These are phyloP conservation scores for Cassiopea andromeda DNA, from an alignment of 30 jellyfish, hydroid and myxozoan genomes.

Conservation along the genomic window DNA sequence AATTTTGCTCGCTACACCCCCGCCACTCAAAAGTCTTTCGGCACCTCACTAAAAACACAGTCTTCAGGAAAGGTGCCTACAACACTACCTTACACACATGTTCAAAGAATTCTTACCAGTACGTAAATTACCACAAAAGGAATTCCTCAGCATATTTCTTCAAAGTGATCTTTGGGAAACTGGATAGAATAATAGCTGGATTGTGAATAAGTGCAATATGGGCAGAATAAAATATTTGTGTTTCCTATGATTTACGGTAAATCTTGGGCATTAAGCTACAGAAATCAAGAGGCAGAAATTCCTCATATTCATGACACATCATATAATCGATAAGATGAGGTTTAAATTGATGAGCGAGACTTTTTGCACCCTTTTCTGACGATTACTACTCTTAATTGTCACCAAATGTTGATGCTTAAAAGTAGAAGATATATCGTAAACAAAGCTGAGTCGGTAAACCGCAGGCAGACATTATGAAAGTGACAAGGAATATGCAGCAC, in stretches of 20 bases:
- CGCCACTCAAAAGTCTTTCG: too few species aligned
- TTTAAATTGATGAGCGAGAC: not conserved
- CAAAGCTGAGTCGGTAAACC: not conserved
- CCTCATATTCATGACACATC: not conserved
- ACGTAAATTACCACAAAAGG: too few species aligned
- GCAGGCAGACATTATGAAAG: not conserved
- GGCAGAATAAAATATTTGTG: not conserved
- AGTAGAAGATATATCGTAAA: not conserved
- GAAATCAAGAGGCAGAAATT: not conserved
- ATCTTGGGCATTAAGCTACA: not conserved
- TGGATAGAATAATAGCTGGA: not conserved
- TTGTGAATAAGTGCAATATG: not conserved
- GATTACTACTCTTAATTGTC: not conserved
- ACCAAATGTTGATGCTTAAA: not conserved
- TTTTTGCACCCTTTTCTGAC: not conserved
- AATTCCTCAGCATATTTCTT: too few species aligned
- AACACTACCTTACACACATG: too few species aligned
- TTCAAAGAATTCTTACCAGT: too few species aligned
- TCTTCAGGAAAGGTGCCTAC: too few species aligned
- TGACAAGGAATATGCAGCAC: not conserved
- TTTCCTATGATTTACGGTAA: not conserved
- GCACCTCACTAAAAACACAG: too few species aligned
- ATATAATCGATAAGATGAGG: not conserved
- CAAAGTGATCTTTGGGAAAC: too few species aligned
- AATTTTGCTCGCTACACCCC: too few species aligned